A percentile compares a stretch with the other conserved stretches of the same genome.
Conservation (phyloP, 2,888 invertebrate species). For the Netelia fuscicornis region DNA sequence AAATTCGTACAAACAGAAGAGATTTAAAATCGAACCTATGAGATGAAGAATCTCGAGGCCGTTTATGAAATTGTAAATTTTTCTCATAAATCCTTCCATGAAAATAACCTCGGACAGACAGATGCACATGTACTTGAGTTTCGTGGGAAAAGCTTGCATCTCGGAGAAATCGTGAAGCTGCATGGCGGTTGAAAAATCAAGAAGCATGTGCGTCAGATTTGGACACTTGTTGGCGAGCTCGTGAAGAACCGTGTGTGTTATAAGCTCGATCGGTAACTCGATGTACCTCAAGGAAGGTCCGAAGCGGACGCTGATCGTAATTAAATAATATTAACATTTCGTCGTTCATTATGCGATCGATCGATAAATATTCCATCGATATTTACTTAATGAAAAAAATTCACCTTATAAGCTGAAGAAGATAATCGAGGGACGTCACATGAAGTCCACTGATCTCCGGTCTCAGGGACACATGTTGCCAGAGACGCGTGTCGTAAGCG, state of each 20-base stretch:
- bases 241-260: conserved; percentile 98
- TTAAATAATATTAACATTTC: conserved; percentile 2
- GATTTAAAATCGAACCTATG: conserved; percentile 88
- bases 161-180: conserved; percentile 99
- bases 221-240: conserved; percentile 98
- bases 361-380: neutral
- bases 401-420: conserved; percentile 93
- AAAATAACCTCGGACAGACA: conserved; percentile 99
- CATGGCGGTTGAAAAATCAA: conserved; percentile 99
- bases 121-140: conserved; percentile 97
- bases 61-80: conserved; percentile 99
- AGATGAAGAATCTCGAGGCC: conserved; percentile 98
- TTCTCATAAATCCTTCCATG: conserved; percentile 99
- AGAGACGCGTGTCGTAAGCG: conserved; percentile 97
- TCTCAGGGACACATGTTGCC: conserved; percentile 98
- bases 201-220: conserved; percentile 96
- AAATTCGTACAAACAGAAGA: neutral
- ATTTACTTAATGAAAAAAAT: conserved; percentile 32
- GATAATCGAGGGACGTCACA: conserved; percentile 94
- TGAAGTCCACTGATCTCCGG: conserved; percentile 98
- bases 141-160: conserved; percentile 99
- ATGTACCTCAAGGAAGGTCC: conserved; percentile 95
- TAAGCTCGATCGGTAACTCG: conserved; percentile 97
- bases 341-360: neutral
- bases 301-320: conserved; percentile 89